Evolutionary conservation across 2,888 invertebrate species (phyloP).

Genomic region (Sialis lutaria): DNA sequence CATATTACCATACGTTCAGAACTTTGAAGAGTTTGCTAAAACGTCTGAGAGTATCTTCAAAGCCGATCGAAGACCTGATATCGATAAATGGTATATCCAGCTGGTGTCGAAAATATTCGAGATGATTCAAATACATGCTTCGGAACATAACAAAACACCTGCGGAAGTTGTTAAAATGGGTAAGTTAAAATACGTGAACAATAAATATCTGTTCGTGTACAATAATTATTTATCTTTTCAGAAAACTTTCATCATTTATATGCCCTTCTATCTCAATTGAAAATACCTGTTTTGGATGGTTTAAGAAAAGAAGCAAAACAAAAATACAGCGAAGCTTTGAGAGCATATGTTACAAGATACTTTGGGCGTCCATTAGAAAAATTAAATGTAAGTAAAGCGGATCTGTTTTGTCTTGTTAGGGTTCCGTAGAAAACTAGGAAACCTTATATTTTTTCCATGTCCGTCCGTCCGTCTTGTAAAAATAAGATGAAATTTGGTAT

Average conservation of each 20-base stretch:
- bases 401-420: conserved; percentile 1
- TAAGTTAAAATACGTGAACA: conserved; percentile 16
- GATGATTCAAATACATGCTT: conserved; percentile 58
- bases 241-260: conserved; percentile 93
- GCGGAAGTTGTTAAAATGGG: conserved; percentile 82
- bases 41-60: conserved; percentile 80
- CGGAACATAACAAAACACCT: conserved; percentile 81
- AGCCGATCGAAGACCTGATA: conserved; percentile 72
- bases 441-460: too few species aligned
- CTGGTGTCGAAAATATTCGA: conserved; percentile 72
- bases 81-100: conserved; percentile 80
- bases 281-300: conserved; percentile 73
- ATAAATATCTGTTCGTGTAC: background rate
- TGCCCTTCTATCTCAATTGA: conserved; percentile 70
- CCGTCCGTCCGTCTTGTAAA: too few species aligned
- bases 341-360: conserved; percentile 83
- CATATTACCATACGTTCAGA: conserved; percentile 72
- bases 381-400: conserved; percentile 49
- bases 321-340: conserved; percentile 76
- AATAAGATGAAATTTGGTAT: too few species aligned
- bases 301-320: conserved; percentile 81
- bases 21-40: conserved; percentile 77
- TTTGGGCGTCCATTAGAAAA: conserved; percentile 88
- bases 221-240: conserved; percentile 22
- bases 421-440: too few species aligned